phyloP scores from a whole-genome alignment of 2,797 vertebrate species.

The Podarcis siculus region DNA sequence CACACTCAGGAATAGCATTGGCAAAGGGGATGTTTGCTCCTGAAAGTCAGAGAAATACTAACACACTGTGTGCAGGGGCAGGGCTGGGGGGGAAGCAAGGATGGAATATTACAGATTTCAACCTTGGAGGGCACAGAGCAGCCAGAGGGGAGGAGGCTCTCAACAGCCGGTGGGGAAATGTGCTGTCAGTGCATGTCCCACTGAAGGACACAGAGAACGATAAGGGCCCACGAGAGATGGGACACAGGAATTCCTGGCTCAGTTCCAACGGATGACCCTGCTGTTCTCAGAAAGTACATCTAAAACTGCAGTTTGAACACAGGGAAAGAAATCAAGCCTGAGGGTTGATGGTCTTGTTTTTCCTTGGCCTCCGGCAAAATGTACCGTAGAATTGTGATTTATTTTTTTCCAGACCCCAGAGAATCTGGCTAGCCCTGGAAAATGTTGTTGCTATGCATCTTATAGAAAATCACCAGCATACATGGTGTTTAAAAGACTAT shows the following conservation, averaged over 20 bases:
- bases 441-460: not conserved
- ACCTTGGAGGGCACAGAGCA: conserved; percentile 40
- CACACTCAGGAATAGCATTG: not conserved
- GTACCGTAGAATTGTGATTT: not conserved
- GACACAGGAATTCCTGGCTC: not conserved
- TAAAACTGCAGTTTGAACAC: not conserved
- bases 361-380: not conserved
- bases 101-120: conserved; percentile 66
- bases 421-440: not conserved
- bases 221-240: not conserved
- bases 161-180: conserved; percentile 22
- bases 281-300: too few species aligned
- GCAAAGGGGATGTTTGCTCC: not conserved
- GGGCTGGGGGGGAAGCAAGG: conserved; percentile 35
- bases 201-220: conserved; percentile 51
- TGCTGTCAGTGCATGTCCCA: conserved; percentile 49
- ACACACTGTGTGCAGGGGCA: conserved; percentile 22
- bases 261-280: not conserved
- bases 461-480: not conserved
- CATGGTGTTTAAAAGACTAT: not conserved
- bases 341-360: not conserved
- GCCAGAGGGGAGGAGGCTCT: not conserved
- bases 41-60: conserved; percentile 45
- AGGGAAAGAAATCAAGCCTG: not conserved
- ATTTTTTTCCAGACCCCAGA: not conserved